A percentile compares a stretch with the other conserved stretches of the same genome.
These are phyloP conservation scores for Larimichthys polyactis DNA, from an alignment of 2,113 vertebrate species.

Conservation along the genomic window DNA sequence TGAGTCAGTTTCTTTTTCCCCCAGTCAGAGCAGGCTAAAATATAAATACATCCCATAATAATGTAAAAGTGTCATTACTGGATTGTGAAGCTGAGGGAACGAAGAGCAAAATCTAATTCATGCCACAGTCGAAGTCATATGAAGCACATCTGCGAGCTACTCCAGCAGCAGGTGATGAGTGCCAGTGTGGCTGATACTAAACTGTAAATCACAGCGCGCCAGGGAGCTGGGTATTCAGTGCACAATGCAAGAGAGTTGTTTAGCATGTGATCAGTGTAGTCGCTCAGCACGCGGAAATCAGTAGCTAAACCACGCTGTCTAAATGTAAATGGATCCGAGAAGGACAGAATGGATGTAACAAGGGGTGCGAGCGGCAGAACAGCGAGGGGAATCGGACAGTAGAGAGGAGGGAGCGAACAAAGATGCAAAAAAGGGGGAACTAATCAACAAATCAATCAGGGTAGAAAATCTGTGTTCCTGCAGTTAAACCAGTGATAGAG, in stretches of 20 bases:
- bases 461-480: neutral
- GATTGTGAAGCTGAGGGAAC: neutral
- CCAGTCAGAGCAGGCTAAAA: neutral
- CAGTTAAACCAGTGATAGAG: neutral
- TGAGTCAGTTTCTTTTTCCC: neutral
- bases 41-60: neutral
- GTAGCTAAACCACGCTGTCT: conserved; percentile 38
- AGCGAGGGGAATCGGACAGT: neutral
- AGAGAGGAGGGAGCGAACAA: neutral
- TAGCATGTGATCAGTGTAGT: conserved; percentile 24
- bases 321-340: conserved; percentile 63
- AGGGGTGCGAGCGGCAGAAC: neutral
- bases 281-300: neutral
- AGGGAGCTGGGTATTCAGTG: conserved; percentile 1
- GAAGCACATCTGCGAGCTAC: neutral
- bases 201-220: conserved; percentile 16
- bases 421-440: neutral
- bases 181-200: neutral
- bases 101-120: neutral
- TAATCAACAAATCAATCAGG: neutral
- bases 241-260: neutral
- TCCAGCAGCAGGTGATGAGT: neutral
- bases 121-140: neutral
- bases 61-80: neutral
- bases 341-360: conserved; percentile 19